These are phyloP conservation scores for Rhinolophus sinicus DNA, from an alignment of 2,113 vertebrate species.

Conservation along the genomic window DNA sequence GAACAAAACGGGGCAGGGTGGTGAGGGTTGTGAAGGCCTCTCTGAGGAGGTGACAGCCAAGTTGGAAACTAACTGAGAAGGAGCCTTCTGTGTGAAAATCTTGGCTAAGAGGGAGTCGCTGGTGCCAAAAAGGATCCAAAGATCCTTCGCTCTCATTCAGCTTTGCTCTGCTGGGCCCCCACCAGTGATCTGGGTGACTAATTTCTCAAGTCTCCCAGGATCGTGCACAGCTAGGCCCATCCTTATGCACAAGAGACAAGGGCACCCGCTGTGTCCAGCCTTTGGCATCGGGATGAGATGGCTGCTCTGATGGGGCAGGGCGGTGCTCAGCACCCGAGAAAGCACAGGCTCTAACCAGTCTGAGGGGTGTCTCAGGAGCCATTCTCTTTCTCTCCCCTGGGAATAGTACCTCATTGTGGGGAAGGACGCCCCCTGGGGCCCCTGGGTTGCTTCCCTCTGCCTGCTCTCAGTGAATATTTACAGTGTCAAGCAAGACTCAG, in stretches of 20 bases:
- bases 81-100: background rate
- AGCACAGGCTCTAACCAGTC: background rate
- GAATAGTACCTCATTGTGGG: background rate
- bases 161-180: background rate
- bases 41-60: background rate
- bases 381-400: background rate
- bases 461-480: background rate
- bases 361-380: background rate
- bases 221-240: background rate
- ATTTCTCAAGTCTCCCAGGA: background rate
- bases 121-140: background rate
- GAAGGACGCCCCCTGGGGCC: background rate
- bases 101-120: background rate
- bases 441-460: background rate
- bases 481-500: background rate
- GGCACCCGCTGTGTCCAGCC: accelerated
- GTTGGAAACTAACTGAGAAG: background rate
- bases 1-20: background rate
- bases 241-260: background rate
- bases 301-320: background rate
- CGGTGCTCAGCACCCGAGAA: background rate
- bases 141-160: background rate
- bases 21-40: background rate
- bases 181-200: background rate
- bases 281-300: background rate